Evolutionary conservation across 2,888 invertebrate species (phyloP).

Genomic region (Geophilus truncorum): DNA sequence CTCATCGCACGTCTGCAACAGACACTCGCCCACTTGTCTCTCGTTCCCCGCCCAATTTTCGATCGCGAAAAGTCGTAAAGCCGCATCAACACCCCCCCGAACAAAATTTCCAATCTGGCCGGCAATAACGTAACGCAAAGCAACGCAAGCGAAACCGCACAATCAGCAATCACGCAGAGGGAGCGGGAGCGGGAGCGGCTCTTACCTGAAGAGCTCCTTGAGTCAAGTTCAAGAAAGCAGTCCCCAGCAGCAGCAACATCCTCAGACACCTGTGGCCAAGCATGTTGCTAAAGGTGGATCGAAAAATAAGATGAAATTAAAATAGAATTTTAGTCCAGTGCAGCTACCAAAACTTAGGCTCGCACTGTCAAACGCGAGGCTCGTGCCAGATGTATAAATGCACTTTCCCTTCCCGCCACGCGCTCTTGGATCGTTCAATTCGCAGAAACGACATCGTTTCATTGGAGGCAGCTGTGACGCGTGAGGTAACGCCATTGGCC

Average conservation of each 20-base stretch:
- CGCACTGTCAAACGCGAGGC: neutral
- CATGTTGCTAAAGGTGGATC: neutral
- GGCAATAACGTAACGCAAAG: neutral
- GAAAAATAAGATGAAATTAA: neutral
- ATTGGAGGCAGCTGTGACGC: constrained; percentile 8
- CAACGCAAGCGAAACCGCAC: neutral
- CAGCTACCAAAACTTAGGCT: neutral
- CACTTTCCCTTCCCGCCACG: neutral
- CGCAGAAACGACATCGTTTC: neutral
- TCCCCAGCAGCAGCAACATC: neutral
- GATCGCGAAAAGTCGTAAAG: neutral
- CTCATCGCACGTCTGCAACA: neutral
- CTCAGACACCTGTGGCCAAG: neutral
- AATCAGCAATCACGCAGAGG: neutral
- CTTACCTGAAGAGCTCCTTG: neutral
- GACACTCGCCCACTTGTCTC: neutral
- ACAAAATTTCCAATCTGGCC: neutral
- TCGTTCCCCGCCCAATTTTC: neutral
- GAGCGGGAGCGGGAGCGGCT: neutral
- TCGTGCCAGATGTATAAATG: neutral
- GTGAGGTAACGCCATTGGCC: neutral
- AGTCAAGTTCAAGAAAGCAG: neutral
- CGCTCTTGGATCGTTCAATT: neutral
- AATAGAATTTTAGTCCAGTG: neutral
- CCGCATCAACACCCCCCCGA: neutral